phyloP scores from a whole-genome alignment of 2,888 invertebrate genomes.

The Eutolmus rufibarbis region DNA sequence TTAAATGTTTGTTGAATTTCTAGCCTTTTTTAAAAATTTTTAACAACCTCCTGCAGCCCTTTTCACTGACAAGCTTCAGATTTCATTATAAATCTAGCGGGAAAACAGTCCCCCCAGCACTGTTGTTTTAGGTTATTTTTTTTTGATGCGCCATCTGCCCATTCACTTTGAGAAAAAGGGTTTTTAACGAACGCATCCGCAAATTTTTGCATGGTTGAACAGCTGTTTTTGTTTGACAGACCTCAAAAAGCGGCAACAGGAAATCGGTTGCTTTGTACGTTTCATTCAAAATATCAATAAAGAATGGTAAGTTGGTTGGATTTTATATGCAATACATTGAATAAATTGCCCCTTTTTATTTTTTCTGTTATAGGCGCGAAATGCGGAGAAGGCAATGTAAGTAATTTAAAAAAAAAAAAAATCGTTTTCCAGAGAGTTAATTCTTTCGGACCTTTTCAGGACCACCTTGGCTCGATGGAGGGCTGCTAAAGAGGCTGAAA shows the following conservation, averaged over 20 bases:
- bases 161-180: not conserved
- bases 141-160: not conserved
- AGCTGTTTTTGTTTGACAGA: not conserved
- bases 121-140: not conserved
- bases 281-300: not conserved
- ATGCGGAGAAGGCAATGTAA: slow-evolving; percentile 98
- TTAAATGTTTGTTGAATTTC: not conserved
- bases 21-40: not conserved
- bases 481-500: slow-evolving; percentile 92
- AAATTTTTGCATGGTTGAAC: not conserved
- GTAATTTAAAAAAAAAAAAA: too few species aligned
- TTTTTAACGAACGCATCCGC: not conserved
- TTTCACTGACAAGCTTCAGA: not conserved
- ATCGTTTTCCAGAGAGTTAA: slow-evolving; percentile 11
- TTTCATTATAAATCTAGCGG: not conserved
- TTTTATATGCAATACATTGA: not conserved
- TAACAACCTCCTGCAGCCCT: not conserved
- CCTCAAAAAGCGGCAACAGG: not conserved
- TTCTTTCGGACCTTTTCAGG: slow-evolving; percentile 60
- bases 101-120: not conserved
- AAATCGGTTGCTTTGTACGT: not conserved
- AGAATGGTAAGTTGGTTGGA: not conserved
- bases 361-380: slow-evolving; percentile 78
- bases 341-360: not conserved
- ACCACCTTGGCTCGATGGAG: slow-evolving; percentile 98